Conservation (phyloP, 2,113 vertebrate genomes). For the Silurus meridionalis region DNA sequence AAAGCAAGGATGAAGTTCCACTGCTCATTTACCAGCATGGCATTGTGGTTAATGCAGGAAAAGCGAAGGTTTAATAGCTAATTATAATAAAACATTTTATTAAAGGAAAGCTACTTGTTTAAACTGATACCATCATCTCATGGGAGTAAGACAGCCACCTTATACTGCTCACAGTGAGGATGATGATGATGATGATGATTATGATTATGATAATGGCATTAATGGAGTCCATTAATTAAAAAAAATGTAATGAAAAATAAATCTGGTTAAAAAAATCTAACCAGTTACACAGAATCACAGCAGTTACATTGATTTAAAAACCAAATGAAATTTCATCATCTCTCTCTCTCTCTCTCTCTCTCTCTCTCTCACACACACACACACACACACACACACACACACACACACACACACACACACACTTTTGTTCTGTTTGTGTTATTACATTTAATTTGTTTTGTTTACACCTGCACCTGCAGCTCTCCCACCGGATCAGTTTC, state of each 20-base stretch:
- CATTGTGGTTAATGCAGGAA: background rate
- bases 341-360: background rate
- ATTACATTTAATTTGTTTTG: constrained; percentile 46
- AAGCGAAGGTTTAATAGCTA: too few species aligned
- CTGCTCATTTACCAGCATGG: background rate
- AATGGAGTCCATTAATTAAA: too few species aligned
- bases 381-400: constrained; percentile 31
- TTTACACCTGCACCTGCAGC: constrained; percentile 40
- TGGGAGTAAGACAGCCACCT: background rate
- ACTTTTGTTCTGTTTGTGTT: background rate
- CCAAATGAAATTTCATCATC: background rate
- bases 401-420: constrained; percentile 36
- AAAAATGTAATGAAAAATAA: background rate
- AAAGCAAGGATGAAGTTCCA: background rate
- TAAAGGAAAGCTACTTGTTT: background rate
- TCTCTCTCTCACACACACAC: background rate
- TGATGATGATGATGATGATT: too few species aligned
- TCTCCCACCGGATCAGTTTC: constrained; percentile 28
- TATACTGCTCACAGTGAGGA: background rate
- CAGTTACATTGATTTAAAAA: background rate
- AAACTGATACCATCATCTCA: accelerated
- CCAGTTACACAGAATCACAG: background rate
- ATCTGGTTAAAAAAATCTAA: background rate
- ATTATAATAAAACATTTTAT: too few species aligned
- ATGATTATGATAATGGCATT: background rate